Evolutionary conservation across 2,113 vertebrate genomes (phyloP), one percentile per base, ranked within the genome.

Genomic region (Vulpes lagopus): DNA sequence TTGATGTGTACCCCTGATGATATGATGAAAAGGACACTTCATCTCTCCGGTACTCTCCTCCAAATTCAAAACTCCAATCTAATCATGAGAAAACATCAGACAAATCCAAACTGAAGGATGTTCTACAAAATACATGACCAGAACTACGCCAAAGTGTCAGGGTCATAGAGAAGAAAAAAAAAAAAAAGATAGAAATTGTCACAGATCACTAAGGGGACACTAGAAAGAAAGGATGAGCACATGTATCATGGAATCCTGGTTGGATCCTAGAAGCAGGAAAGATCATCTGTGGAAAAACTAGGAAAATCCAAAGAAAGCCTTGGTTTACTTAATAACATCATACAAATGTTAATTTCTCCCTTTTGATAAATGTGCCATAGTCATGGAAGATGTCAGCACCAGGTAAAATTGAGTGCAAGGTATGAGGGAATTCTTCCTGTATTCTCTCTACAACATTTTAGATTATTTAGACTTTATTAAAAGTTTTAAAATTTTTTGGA

Each of bases 41-140:
- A 15, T 2, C 10, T 69, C 92, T 76, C 16, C 32, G 22, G 9
- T 19, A 8, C 76, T 38, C 49, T 65, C 62, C 16, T 27, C 38
- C 25, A 53, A 74, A 60, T 32, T 80, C 60, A 3, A 78, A 86
- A 73, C 51, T 57, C 17, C 17, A 69, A 5, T 35, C 5, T 43
- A 9, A 59, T 81, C 49, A 71, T 35, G 76, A 90, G 51, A 57
- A 95, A 92, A 62, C 55, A 91, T 84, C 76, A 83, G 57, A 89
- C 32, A 95, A 91, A 83, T 16, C 19, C 74, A 97, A 35, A 30
- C 7, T 43, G 60, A 69, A 32, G 35, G 38, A 12, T 23, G 53
- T 49, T 87, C 80, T 82, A 94, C n/a, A 80, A 94, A 83, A 78
- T 55, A 43, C 4, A 11, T 74, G 59, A 59, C 16, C 51, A 67